Evolutionary conservation across 2,888 invertebrate species (phyloP).

Genomic region (Campoplex nolae): DNA sequence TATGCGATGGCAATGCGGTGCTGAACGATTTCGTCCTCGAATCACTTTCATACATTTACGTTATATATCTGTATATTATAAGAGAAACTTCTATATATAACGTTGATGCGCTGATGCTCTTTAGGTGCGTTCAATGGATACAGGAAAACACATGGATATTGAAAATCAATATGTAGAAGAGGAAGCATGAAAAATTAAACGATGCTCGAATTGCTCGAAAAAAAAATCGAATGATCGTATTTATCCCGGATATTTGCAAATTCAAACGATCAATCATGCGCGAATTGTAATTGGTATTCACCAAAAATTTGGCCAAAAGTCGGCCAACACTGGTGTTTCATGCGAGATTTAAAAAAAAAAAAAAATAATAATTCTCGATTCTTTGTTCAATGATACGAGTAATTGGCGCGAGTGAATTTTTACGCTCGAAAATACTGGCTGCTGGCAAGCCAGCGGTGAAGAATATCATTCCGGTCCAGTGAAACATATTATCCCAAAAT

Average conservation of each 20-base stretch:
- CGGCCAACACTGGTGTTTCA: background rate
- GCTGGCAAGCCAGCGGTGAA: background rate
- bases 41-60: constrained; percentile 7
- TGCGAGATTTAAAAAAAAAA: background rate
- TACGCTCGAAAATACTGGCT: background rate
- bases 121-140: constrained; percentile 32
- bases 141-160: constrained; percentile 32
- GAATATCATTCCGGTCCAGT: constrained; percentile 1
- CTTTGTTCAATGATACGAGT: background rate
- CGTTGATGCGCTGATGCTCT: constrained; percentile 36
- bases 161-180: constrained; percentile 15
- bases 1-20: constrained; percentile 62
- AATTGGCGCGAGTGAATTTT: background rate
- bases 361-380: background rate
- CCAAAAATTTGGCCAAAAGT: background rate
- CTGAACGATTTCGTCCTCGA: constrained; percentile 58
- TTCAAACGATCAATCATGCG: background rate
- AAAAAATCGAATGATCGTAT: background rate
- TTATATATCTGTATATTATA: background rate
- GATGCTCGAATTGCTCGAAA: background rate
- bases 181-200: constrained; percentile 7
- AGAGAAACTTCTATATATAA: background rate
- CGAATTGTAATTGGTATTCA: background rate
- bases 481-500: background rate
- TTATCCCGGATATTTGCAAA: constrained; percentile 8